phyloP scores from a whole-genome alignment of 2,113 vertebrate genomes.

The Oryzias melastigma region DNA sequence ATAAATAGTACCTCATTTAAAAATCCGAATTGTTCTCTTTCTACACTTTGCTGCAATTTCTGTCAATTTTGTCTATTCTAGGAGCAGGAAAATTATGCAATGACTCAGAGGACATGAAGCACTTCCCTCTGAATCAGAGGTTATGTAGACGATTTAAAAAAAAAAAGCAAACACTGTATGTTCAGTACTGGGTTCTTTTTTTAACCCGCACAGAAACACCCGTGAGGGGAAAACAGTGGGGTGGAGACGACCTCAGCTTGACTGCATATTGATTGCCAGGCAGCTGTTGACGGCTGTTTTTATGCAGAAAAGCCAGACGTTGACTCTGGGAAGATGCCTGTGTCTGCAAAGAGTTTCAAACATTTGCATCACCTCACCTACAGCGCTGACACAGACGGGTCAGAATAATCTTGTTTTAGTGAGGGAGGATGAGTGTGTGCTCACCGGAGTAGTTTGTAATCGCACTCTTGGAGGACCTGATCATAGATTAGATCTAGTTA shows the following conservation, averaged over 20 bases:
- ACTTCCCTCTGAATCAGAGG: constrained; percentile 27
- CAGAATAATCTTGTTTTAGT: constrained; percentile 32
- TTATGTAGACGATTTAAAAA: background rate
- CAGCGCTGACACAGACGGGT: constrained; percentile 55
- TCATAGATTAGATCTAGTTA: constrained; percentile 19
- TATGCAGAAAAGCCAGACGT: constrained; percentile 50
- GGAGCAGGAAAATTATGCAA: constrained; percentile 12
- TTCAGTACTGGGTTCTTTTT: constrained; percentile 40
- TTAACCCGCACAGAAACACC: constrained; percentile 23
- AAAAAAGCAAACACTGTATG: background rate
- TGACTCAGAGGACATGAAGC: constrained; percentile 12
- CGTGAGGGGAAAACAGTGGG: constrained; percentile 32
- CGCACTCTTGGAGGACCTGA: constrained; percentile 23
- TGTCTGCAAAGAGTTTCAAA: constrained; percentile 39
- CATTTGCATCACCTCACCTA: constrained; percentile 45
- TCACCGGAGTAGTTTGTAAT: constrained; percentile 26
- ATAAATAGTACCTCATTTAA: too few species aligned
- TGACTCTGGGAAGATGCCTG: constrained; percentile 24
- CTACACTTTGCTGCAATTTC: too few species aligned
- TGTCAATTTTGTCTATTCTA: background rate
- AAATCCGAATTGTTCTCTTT: too few species aligned
- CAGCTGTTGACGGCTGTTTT: constrained; percentile 53
- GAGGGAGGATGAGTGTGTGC: constrained; percentile 7
- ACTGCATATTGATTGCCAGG: constrained; percentile 48
- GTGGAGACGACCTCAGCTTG: constrained; percentile 52